Percentiles rank a stretch among this genome's conserved stretches.
These are phyloP conservation scores for Pseudanteris insignis DNA, from an alignment of 2,888 invertebrate species.

Conservation along the genomic window DNA sequence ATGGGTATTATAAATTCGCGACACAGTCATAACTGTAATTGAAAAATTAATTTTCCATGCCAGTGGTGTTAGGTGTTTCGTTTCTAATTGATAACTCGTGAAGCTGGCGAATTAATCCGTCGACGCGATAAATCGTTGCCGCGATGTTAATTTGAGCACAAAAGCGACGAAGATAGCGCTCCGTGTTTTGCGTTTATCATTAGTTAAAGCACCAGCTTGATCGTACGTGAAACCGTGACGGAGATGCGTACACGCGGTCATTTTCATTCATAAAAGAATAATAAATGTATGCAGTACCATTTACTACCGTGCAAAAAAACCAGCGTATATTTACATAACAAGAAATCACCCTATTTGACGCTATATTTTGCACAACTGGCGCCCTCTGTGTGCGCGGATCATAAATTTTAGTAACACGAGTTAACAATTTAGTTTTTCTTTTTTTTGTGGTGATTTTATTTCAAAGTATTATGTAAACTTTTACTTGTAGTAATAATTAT, in stretches of 20 bases:
- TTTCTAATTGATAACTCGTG: conserved; percentile 14
- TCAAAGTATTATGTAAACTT: too few relatives aligned
- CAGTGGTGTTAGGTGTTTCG: too few relatives aligned
- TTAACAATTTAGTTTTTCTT: too few relatives aligned
- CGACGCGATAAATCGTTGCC: conserved; percentile 11
- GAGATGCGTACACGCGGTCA: conserved; percentile 12
- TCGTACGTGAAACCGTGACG: conserved; percentile 12
- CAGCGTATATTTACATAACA: too few relatives aligned
- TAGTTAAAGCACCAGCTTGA: conserved; percentile 14
- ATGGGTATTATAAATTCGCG: background rate
- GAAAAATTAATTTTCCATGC: conserved; percentile 3
- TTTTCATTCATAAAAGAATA: conserved; percentile 17
- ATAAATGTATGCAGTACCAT: too few relatives aligned
- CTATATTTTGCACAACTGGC: too few relatives aligned
- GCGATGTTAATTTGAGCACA: conserved; percentile 17
- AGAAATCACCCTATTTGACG: too few relatives aligned
- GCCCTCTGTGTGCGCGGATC: too few relatives aligned
- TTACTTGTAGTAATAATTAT: too few relatives aligned
- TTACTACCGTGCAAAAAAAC: too few relatives aligned
- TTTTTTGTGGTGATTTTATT: too few relatives aligned
- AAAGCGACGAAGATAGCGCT: conserved; percentile 17
- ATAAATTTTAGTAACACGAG: too few relatives aligned
- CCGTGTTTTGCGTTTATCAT: conserved; percentile 17
- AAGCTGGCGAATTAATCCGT: conserved; percentile 4
- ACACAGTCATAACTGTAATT: conserved; percentile 5